These are phyloP conservation scores for Sakesphorus luctuosus DNA, from an alignment of 2,113 vertebrate species.

Conservation along the genomic window DNA sequence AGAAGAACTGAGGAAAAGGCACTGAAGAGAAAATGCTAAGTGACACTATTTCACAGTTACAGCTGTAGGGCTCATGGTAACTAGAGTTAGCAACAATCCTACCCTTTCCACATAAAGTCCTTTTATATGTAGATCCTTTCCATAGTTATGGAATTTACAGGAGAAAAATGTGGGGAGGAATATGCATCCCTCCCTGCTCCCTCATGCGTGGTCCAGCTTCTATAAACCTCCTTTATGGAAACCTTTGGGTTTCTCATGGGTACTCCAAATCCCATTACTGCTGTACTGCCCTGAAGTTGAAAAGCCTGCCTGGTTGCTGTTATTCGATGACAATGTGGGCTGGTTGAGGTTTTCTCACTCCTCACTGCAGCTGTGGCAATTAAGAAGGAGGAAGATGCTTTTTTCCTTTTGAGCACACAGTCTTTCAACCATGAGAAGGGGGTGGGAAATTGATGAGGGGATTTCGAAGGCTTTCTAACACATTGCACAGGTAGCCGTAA, in stretches of 20 bases:
- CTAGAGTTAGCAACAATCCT: not conserved
- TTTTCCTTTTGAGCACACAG: not conserved
- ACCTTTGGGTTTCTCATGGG: not conserved
- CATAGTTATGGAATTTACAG: not conserved
- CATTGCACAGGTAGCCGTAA: not conserved
- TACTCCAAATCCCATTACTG: not conserved
- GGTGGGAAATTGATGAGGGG: not conserved
- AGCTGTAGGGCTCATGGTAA: not conserved
- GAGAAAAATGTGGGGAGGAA: not conserved
- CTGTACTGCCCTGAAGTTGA: not conserved
- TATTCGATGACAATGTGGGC: not conserved
- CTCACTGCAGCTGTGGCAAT: not conserved
- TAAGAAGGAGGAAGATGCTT: not conserved
- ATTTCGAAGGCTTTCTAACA: not conserved
- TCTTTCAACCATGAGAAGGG: not conserved
- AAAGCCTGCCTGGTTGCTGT: not conserved
- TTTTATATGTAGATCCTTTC: not conserved
- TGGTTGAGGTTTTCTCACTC: not conserved
- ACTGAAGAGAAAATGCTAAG: not conserved
- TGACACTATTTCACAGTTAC: not conserved
- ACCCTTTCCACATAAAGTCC: not conserved
- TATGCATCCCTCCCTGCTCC: not conserved
- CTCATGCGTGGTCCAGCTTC: not conserved
- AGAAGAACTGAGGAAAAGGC: not conserved
- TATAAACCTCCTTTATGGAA: not conserved